These are phyloP conservation scores for Istiophorus platypterus DNA, from an alignment of 2,113 vertebrate species.

Conservation along the genomic window DNA sequence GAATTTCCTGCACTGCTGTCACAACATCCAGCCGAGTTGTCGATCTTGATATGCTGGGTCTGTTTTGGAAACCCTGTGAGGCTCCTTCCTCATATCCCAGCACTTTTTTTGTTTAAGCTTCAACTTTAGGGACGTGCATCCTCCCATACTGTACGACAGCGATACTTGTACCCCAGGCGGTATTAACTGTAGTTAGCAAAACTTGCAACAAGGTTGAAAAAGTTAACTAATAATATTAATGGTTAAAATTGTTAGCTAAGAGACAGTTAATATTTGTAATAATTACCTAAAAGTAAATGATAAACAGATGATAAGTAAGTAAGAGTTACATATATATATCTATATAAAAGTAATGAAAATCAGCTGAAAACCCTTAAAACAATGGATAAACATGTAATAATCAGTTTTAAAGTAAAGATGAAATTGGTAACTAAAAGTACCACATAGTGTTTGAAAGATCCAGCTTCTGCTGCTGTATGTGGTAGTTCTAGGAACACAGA, in stretches of 20 bases:
- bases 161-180: not conserved
- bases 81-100: not conserved
- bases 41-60: not conserved
- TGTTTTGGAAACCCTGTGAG: slow-evolving; percentile 5
- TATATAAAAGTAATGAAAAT: no score
- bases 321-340: not conserved
- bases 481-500: no score
- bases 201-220: not conserved
- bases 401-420: no score
- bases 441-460: no score
- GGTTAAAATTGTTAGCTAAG: not conserved
- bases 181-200: not conserved
- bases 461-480: no score
- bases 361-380: no score
- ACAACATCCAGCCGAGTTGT: slow-evolving; percentile 28
- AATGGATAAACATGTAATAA: no score
- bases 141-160: not conserved
- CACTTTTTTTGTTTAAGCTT: not conserved
- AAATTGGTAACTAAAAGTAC: no score
- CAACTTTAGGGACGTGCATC: not conserved
- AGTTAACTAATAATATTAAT: not conserved
- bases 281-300: not conserved
- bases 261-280: not conserved
- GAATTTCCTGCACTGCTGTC: slow-evolving; percentile 44
- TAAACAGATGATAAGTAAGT: not conserved